Base-by-base conservation (phyloP, 2,797 vertebrate genomes). In the Xiphorhynchus erythropygius region DNA sequence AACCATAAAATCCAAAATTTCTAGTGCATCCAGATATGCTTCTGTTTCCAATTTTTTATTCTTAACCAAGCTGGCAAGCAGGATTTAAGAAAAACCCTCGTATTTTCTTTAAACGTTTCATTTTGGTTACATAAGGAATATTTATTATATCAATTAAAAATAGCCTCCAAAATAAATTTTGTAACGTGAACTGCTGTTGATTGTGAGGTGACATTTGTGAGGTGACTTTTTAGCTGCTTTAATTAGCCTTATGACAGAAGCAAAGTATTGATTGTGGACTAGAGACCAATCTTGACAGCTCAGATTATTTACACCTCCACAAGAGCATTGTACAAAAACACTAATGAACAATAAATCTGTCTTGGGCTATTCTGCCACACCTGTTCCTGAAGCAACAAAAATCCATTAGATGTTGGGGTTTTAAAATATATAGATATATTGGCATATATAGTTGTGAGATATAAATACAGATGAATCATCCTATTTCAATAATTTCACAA, bases 291-390 rank as follows among this genome's bases (percentile, higher is more conserved):
- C 97, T 97, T 97, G 97, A 97, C 98, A 97, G 96, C 97, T 98
- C 84, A 41, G 95, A 97, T 98, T 98, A 98, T 98, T 98, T 98
- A 98, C 96, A 97, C 96, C 97, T 98, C 97, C 94, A 97, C 96
- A 96, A 97, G 97, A 98, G 95, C 97, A 94, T 98, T 98, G 97
- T 97, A 97, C 97, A 97, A 98, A 98, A 97, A 97, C 98, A 97
- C 98, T 98, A 98, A 98, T 98, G 98, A 98, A 97, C 98, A 97
- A 98, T 98, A 98, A 98, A 98, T 98, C 98, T 98, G 96, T 95
- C 76, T 35, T 81, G 93, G 91, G 88, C 97, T 97, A 71, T 97
- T 97, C 96, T 97, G 86, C 97, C 96, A 98, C 98, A 98, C 98
- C 98, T 98, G 98, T 98, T 98, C 98, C 97, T 96, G 90, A 90